Base-by-base conservation (phyloP, 1,140 invertebrate genomes). In the Oedothorax gibbosus region DNA sequence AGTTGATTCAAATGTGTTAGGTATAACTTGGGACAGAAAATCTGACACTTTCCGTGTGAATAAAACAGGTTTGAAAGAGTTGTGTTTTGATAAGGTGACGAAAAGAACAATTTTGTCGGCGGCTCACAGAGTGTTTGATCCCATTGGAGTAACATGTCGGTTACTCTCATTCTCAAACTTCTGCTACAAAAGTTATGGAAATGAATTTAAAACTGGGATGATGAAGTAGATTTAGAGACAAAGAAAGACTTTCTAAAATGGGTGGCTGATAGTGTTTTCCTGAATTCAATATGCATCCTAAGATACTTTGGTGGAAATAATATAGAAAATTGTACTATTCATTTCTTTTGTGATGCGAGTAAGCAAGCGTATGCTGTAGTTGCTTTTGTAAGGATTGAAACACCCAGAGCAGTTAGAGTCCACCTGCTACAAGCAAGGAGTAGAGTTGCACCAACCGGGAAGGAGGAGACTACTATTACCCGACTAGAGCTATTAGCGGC, bases 271-370 rank as follows among this genome's bases (percentile, higher is more conserved):
- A n/a, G 66, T 80, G n/a, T 35, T 35, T 66, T 15, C 53, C 12
- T 79, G 11, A 66, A 60, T 60, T 56, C 66, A 8, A 60, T 86
- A 2, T n/a, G 54, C 1, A 60, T 86, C 72, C 64, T 72, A 8
- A 6, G n/a, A 50, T 85, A 77, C 69, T 78, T 62, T 12, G 71
- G 21, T 18, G 20, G 15, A 49, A 14, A 65, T 2, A 62, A 64
- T 15, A 5, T 35, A 35, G 65, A 62, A 60, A 72, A 66, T 35
- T 64, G 21, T 51, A 60, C 64, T 8, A 11, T 85, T 51, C 54
- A 85, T 69, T 68, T 77, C n/a, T 85, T 77, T 20, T 69, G 64
- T 53, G 65, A 85, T 64, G 72, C 64, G 14, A 85, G 62, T 18
- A 15, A 18, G 54, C 69, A 62, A 64, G 35, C 21, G 18, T 72